Evolutionary conservation across 2,113 vertebrate species (phyloP).

Genomic region (Carassius gibelio): DNA sequence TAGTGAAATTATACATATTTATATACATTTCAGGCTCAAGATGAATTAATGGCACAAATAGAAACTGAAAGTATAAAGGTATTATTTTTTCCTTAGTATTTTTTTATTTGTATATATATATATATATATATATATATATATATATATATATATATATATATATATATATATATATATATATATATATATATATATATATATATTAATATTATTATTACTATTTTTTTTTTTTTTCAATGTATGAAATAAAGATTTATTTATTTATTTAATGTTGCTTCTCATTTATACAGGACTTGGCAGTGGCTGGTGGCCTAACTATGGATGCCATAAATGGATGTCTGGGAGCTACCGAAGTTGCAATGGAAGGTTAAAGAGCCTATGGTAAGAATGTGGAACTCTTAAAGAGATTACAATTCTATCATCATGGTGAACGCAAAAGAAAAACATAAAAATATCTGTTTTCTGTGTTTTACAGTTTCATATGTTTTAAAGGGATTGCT

Average conservation of each 20-base stretch:
- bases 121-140: too few species aligned
- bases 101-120: too few species aligned
- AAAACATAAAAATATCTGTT: not conserved
- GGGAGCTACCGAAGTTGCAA: slow-evolving; percentile 23
- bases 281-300: slow-evolving; percentile 6
- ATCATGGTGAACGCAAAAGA: not conserved
- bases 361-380: slow-evolving; percentile 28
- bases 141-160: too few species aligned
- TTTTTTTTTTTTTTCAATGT: not conserved
- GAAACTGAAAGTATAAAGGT: slow-evolving; percentile 43
- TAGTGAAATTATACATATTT: not conserved
- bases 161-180: too few species aligned
- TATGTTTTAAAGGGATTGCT: not conserved
- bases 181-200: too few species aligned
- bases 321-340: slow-evolving; percentile 28
- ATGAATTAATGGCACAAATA: slow-evolving; percentile 29
- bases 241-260: not conserved
- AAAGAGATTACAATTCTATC: not conserved
- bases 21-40: slow-evolving; percentile 29
- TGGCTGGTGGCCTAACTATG: not conserved
- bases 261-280: not conserved
- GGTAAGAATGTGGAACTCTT: slow-evolving; percentile 9
- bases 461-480: not conserved
- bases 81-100: not conserved
- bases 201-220: too few species aligned